phyloP scores from a whole-genome alignment of 2,888 invertebrate genomes.

The Thera britannica region DNA sequence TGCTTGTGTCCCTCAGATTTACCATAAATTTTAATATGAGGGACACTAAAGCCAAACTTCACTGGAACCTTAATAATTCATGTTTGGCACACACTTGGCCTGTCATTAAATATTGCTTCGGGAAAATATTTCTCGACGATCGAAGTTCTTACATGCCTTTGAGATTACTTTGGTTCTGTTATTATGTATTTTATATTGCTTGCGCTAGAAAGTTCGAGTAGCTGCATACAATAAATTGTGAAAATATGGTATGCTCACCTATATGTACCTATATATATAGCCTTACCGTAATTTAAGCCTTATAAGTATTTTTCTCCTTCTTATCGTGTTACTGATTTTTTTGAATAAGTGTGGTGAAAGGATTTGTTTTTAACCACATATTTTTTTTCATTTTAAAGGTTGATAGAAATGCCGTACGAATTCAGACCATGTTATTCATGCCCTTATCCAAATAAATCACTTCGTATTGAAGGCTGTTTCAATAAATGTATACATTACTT shows the following conservation, averaged over 20 bases:
- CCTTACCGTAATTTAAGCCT: not conserved
- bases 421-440: no score
- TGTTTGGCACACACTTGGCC: slow-evolving; percentile 28
- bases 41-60: slow-evolving; percentile 26
- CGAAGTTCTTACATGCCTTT: slow-evolving; percentile 21
- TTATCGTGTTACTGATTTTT: no score
- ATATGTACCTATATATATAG: not conserved
- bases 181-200: slow-evolving; percentile 13
- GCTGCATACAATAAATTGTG: not conserved
- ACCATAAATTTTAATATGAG: slow-evolving; percentile 31
- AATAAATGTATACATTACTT: no score
- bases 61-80: slow-evolving; percentile 30
- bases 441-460: no score
- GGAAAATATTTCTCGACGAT: slow-evolving; percentile 24
- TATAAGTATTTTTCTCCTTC: no score
- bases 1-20: slow-evolving; percentile 27
- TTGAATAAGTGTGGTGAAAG: no score
- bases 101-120: slow-evolving; percentile 23
- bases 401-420: no score
- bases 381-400: no score
- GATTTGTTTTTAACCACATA: no score
- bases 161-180: slow-evolving; percentile 11
- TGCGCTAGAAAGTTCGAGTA: not conserved
- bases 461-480: no score
- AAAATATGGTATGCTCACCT: not conserved